Evolutionary conservation across 35 echinoderm and acorn worm genomes (phyloP).

Genomic region (Apostichopus californicus): DNA sequence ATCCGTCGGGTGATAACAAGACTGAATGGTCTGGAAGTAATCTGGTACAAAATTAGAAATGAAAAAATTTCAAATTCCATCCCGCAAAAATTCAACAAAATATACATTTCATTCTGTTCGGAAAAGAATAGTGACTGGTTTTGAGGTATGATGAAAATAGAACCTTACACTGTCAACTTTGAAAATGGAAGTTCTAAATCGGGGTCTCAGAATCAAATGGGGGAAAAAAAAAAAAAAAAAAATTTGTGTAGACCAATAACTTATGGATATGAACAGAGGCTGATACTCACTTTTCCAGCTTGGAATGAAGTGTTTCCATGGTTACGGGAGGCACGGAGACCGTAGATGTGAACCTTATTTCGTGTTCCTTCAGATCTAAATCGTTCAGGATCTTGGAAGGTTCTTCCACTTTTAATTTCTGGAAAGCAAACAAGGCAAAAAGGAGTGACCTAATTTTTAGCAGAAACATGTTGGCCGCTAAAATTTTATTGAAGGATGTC

Average conservation of each 20-base stretch:
- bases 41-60: slow-evolving; percentile 28
- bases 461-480: not conserved
- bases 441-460: not conserved
- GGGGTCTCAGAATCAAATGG: too few species aligned
- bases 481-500: too few species aligned
- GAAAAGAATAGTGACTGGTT: too few species aligned
- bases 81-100: too few species aligned
- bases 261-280: too few species aligned
- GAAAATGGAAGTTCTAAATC: too few species aligned
- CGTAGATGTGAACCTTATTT: slow-evolving; percentile 95
- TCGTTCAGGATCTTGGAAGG: slow-evolving; percentile 83
- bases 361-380: slow-evolving; percentile 88
- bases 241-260: too few species aligned
- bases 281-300: slow-evolving; percentile 86
- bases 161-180: too few species aligned
- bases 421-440: not conserved
- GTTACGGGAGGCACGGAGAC: slow-evolving; percentile 70
- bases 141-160: too few species aligned
- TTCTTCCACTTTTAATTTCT: slow-evolving; percentile 87
- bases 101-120: too few species aligned
- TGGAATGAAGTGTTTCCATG: slow-evolving; percentile 90
- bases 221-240: too few species aligned
- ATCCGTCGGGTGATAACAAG: slow-evolving; percentile 83
- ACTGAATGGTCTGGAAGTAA: slow-evolving; percentile 83
- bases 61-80: too few species aligned